Evolutionary conservation across 1,140 invertebrate species (phyloP), one percentile per base, ranked within the genome.

Genomic region (Pogonomyrmex barbatus): DNA sequence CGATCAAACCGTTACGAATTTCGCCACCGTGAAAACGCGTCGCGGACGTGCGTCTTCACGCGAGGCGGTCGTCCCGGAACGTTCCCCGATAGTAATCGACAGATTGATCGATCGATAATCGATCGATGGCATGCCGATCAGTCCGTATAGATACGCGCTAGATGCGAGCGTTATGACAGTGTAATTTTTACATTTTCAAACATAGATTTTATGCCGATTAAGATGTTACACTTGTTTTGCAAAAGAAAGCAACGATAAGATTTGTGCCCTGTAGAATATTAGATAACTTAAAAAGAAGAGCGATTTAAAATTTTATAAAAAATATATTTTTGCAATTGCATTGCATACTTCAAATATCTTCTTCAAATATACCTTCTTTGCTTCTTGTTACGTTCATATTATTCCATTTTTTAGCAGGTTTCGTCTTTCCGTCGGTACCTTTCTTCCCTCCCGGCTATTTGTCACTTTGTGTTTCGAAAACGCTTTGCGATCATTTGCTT

Each of bases 1-100:
- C 91, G 93, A 94, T 94, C 91, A 91, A 92, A 90, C 84, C 85
- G 90, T 90, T 90, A 90, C 88, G 88, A 90, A 90, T 90, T 90
- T 90, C 88, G 89, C 89, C 88, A 90, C 88, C 60, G 89, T 90
- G 86, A 77, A 24, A 90, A 89, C 88, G 88, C 87, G 86, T 33
- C 58, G 36, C 30, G 65, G 50, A 82, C 71, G 39, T 50, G 47
- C 60, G 71, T 85, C 73, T 89, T 79, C 73, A 47, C 83, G 85
- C 77, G 42, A 33, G 63, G 36, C 45, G 24, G 70, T 86, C 54
- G 36, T 84, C 45, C 17, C 10, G 63, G 50, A 56, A 58, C 65
- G 30, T 71, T 82, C 24, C 42, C 9, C 52, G 65, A 82, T 73
- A 60, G 39, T 73, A 47, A 73, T 83, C 68, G 12, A 50, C 30